phyloP scores from a whole-genome alignment of 1,140 invertebrate species.

The Conopomorpha cramerella region DNA sequence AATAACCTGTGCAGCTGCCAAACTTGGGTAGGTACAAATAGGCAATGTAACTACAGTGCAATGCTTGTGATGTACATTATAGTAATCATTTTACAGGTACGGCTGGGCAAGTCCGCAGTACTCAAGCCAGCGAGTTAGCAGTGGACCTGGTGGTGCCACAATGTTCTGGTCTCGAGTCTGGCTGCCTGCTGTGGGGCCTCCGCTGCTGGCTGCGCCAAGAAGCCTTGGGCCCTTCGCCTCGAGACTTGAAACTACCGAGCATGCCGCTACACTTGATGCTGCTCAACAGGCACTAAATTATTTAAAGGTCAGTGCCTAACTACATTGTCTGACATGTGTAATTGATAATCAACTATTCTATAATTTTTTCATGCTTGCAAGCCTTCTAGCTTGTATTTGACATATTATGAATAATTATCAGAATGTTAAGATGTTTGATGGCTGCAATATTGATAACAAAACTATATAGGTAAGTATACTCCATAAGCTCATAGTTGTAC shows the following conservation, averaged over 20 bases:
- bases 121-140: slow-evolving; percentile 23
- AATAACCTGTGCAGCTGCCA: no score
- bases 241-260: slow-evolving; percentile 16
- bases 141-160: slow-evolving; percentile 14
- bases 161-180: slow-evolving; percentile 29
- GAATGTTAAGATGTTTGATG: no score
- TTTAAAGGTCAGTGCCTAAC: slow-evolving; percentile 21
- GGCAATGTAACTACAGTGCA: no score
- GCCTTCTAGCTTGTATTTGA: no score
- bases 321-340: background rate
- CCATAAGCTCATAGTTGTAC: no score
- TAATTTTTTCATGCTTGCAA: no score
- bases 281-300: slow-evolving; percentile 26
- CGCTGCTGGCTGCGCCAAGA: slow-evolving; percentile 15
- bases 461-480: no score
- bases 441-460: no score
- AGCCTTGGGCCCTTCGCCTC: slow-evolving; percentile 24
- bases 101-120: slow-evolving; percentile 30
- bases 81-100: slow-evolving; percentile 20
- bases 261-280: slow-evolving; percentile 32
- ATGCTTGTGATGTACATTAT: background rate
- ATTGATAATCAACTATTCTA: no score
- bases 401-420: no score
- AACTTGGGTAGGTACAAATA: no score
- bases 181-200: slow-evolving; percentile 27